Base-by-base conservation (phyloP, 2,888 invertebrate species). In the Teinopalpus imperialis region DNA sequence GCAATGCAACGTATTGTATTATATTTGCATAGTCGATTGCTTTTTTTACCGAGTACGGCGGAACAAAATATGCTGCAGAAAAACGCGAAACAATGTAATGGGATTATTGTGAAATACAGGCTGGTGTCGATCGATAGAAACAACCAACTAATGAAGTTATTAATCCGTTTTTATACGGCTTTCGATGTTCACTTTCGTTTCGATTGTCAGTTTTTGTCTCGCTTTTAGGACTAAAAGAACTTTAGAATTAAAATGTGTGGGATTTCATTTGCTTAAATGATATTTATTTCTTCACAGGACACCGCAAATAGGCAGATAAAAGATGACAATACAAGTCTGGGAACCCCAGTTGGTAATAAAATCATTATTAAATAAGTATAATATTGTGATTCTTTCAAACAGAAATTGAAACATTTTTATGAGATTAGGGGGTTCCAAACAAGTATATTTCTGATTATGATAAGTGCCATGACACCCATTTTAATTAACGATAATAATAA, bases 141-240 rank as follows among this genome's bases (percentile, higher is more conserved):
- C 81, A 78, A 75, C 83, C 79, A 73, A 77, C 80, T 89, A 89
- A 89, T 89, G 81, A 87, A 89, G 88, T 89, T 89, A 87, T 88
- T 88, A 87, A 89, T 89, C 86, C 82, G 74, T 74, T 85, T 83
- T 77, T 70, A 78, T 66, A 66, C 76, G 72, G 81, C 78, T 82
- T 80, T 78, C 76, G 72, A 75, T 74, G 70, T 71, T 61, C 74
- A 63, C 65, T 63, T 65, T 57, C n/a, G n/a, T n/a, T n/a, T n/a
- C n/a, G n/a, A n/a, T n/a, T n/a, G n/a, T 58, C 66, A 64, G 61
- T 74, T 78, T 78, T 80, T 69, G 59, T 61, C 62, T 51, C 54
- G 27, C 37, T 53, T 51, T 59, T 52, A 41, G 40, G 55, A 52
- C 52, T 57, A 53, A 57, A 61, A 63, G 69, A 66, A 67, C 63